Base-by-base conservation (phyloP, 1,140 invertebrate genomes). In the Brachystomella parvula region DNA sequence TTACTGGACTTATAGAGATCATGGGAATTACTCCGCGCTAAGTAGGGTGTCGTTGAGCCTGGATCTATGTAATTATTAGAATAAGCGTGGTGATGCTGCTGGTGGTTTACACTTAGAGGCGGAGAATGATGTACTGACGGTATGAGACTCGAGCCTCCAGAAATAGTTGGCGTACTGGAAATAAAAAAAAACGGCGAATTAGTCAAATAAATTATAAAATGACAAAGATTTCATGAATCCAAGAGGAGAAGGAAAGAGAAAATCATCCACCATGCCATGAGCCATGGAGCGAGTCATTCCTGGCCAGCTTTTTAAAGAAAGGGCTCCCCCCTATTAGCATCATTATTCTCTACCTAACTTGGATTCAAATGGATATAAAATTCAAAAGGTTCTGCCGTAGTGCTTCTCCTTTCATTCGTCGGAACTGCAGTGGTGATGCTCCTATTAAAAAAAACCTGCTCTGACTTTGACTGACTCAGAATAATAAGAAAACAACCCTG, bases 1-100 rank as follows among this genome's bases (percentile, higher is more conserved):
- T 53, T 53, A 53, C 49, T 53, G 9, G 49, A 53, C 49, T 53
- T 53, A 53, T 53, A 53, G 49, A 53, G 49, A 53, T 53, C 49
- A 24, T 53, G 49, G 21, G 49, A 53, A 26, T 53, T 53, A 24
- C 49, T 53, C 12, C 49, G 9, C 9, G 9, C 24, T 53, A 53
- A 53, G 49, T 53, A 53, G 9, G 49, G 49, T 26, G 49, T 53
- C 24, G 49, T 53, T 53, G 49, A 53, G 49, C 49, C 49, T 15
- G 49, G 49, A 53, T 53, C 49, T 6, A 53, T 12, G 49, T 19
- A 53, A 24, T 53, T 53, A 53, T 53, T 53, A 53, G 12, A 15
- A 24, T 53, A 53, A n/a, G n/a, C n/a, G n/a, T n/a, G n/a, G n/a
- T n/a, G n/a, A n/a, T n/a, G n/a, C n/a, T n/a, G n/a, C n/a, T n/a